Conservation (phyloP, 2,797 vertebrate species). For the Typhlichthys eigenmanni region DNA sequence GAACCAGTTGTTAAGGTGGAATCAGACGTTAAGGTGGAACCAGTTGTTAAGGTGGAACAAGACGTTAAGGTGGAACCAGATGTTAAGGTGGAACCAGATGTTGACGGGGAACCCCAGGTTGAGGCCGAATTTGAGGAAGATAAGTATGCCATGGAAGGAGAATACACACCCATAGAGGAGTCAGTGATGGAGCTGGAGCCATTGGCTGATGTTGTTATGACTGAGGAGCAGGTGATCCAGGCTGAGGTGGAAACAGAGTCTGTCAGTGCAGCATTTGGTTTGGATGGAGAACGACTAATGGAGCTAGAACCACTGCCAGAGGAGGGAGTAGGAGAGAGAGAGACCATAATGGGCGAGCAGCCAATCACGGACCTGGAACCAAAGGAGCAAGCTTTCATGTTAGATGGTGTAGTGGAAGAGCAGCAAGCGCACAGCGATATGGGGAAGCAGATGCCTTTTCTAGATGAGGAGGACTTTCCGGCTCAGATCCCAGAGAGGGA, state of each 20-base stretch:
- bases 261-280: constrained; percentile 4
- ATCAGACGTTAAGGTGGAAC: not conserved
- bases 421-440: constrained; percentile 9
- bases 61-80: not conserved
- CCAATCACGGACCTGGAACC: constrained; percentile 28
- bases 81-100: constrained; percentile 4
- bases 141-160: constrained; percentile 20
- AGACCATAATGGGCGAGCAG: constrained; percentile 4
- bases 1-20: not conserved
- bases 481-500: not conserved
- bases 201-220: not conserved
- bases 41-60: not conserved
- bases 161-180: constrained; percentile 1
- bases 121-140: constrained; percentile 18
- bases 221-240: not conserved
- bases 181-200: constrained; percentile 32
- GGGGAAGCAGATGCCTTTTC: not conserved
- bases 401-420: constrained; percentile 16
- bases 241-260: not conserved
- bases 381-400: constrained; percentile 9
- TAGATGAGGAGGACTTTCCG: constrained; percentile 9
- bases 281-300: not conserved
- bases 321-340: not conserved
- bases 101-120: not conserved
- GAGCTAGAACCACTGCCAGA: constrained; percentile 6